phyloP scores from a whole-genome alignment of 2,113 vertebrate genomes.

The Petrocephalus microphthalmus region DNA sequence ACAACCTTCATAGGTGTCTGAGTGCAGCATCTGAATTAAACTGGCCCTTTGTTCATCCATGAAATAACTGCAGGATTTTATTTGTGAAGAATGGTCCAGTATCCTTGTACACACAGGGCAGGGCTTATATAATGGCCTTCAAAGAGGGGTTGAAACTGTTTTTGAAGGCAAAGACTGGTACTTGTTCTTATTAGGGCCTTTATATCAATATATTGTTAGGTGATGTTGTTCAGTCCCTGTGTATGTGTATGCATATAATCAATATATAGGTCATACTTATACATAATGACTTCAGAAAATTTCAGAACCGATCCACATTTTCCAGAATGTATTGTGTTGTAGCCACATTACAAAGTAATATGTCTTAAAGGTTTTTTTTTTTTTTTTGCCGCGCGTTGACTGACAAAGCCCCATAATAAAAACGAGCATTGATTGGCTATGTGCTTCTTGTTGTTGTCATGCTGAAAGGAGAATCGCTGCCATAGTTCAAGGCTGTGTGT shows the following conservation, averaged over 20 bases:
- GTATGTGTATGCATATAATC: too few species aligned
- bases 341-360: background rate
- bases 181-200: too few species aligned
- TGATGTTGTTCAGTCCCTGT: too few species aligned
- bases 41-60: background rate
- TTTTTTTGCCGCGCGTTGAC: background rate
- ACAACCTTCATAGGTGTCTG: background rate
- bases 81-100: background rate
- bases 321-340: background rate
- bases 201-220: too few species aligned
- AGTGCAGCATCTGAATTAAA: background rate
- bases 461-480: background rate
- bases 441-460: background rate
- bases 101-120: background rate
- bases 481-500: background rate
- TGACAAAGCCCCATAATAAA: background rate
- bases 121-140: background rate
- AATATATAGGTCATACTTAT: too few species aligned
- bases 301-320: too few species aligned
- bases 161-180: too few species aligned
- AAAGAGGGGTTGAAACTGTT: background rate
- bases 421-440: background rate
- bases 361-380: background rate
- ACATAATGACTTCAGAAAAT: too few species aligned
- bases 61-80: background rate